Conservation (phyloP, 2,888 invertebrate species). For the Nomada fabriciana region DNA sequence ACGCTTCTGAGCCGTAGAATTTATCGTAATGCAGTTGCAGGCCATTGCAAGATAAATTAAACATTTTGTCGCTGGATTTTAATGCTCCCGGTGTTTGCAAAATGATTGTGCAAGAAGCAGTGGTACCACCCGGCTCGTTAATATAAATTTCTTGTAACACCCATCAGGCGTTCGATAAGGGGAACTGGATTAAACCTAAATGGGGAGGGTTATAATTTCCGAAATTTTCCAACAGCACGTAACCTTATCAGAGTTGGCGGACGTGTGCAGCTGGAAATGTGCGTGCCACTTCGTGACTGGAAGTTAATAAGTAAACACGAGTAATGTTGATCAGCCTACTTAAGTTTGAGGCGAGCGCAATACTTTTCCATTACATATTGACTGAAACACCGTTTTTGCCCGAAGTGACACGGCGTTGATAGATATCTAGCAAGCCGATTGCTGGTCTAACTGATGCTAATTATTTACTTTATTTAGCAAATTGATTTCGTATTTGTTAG, state of each 20-base stretch:
- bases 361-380: conserved; percentile 26
- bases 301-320: conserved; percentile 47
- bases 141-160: neutral
- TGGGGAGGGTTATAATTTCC: neutral
- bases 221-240: neutral
- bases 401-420: neutral
- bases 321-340: conserved; percentile 41
- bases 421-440: neutral
- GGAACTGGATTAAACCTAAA: neutral
- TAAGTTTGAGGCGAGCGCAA: conserved; percentile 23
- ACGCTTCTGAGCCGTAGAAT: neutral
- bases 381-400: neutral
- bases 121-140: too few species aligned
- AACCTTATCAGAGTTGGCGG: neutral
- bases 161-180: neutral
- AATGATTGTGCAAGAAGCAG: neutral
- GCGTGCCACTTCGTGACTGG: conserved; percentile 39
- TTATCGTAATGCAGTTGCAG: neutral
- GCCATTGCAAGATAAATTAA: conserved; percentile 5
- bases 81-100: neutral
- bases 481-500: too few species aligned
- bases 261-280: conserved; percentile 12
- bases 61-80: neutral
- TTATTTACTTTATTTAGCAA: too few species aligned
- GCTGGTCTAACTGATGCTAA: neutral